Conservation (phyloP, 2,888 invertebrate genomes). For the Melolontha melolontha region DNA sequence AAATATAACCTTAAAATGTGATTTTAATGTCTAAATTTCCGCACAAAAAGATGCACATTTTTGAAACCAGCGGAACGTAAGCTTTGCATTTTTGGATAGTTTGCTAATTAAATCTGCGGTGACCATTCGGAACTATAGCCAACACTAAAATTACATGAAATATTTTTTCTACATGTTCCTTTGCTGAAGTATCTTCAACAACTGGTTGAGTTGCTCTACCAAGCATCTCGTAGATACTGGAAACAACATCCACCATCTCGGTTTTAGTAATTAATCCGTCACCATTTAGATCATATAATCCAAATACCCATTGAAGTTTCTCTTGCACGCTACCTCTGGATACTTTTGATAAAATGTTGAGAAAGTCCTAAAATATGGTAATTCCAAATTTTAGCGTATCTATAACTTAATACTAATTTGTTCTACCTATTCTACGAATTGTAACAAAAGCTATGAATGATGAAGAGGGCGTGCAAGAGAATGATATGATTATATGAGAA, state of each 20-base stretch:
- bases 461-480: too few relatives aligned
- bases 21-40: too few relatives aligned
- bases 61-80: too few relatives aligned
- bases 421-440: too few relatives aligned
- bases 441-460: too few relatives aligned
- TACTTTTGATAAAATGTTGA: constrained; percentile 84
- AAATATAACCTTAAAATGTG: too few relatives aligned
- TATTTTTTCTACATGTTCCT: constrained; percentile 87
- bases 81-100: too few relatives aligned
- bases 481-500: too few relatives aligned
- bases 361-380: constrained; percentile 77
- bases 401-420: background rate
- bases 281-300: constrained; percentile 87
- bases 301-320: constrained; percentile 90
- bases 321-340: constrained; percentile 87
- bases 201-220: constrained; percentile 82
- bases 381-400: constrained; percentile 3
- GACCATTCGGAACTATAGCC: too few relatives aligned
- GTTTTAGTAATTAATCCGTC: constrained; percentile 87
- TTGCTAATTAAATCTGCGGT: too few relatives aligned
- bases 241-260: constrained; percentile 87
- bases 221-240: constrained; percentile 88
- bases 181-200: constrained; percentile 78
- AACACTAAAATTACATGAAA: constrained; percentile 86
- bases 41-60: too few relatives aligned